A percentile compares a stretch with the other conserved stretches of the same genome.
phyloP scores from a whole-genome alignment of 2,797 vertebrate species.

The Telmatherina bonti region DNA sequence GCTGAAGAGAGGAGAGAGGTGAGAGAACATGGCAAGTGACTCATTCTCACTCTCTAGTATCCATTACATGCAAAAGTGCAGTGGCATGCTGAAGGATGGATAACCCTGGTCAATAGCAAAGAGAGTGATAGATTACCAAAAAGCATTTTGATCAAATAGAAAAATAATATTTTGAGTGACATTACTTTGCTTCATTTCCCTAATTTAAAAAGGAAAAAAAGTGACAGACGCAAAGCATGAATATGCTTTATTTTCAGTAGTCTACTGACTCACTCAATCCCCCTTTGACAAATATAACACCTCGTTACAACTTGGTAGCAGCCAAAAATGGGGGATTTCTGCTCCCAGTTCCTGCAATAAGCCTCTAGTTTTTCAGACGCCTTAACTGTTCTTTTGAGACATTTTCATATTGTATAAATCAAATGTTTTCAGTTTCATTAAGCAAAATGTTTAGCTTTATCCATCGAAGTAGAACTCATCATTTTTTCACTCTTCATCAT shows the following conservation, averaged over 20 bases:
- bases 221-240: background rate
- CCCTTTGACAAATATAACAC: no score
- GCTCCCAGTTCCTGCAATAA: no score
- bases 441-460: background rate
- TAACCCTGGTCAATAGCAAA: background rate
- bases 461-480: background rate
- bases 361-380: no score
- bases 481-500: background rate
- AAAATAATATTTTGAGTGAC: background rate
- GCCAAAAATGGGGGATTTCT: no score
- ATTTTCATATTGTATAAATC: background rate
- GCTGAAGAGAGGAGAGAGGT: conserved; percentile 18
- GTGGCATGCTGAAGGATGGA: background rate
- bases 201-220: background rate
- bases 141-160: background rate
- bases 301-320: no score
- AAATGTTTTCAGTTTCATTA: background rate
- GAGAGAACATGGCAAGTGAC: conserved; percentile 26
- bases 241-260: no score
- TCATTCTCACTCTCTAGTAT: conserved; percentile 1
- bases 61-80: conserved; percentile 15
- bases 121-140: background rate
- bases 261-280: no score
- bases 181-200: background rate
- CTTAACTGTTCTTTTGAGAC: no score